Conservation (phyloP, 2,888 invertebrate species). For the Tipula unca region DNA sequence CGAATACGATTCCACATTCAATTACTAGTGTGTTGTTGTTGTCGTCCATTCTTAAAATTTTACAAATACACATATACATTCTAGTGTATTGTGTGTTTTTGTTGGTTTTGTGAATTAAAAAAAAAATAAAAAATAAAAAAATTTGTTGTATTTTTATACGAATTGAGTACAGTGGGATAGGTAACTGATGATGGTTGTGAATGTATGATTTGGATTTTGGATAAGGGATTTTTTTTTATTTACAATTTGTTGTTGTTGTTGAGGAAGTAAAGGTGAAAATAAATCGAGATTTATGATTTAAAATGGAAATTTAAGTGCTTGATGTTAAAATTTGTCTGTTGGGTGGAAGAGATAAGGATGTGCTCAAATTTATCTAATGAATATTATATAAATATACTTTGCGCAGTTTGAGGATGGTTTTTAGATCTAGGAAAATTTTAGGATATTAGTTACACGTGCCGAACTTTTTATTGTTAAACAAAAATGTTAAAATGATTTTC, state of each 20-base stretch:
- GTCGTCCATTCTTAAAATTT: conserved; percentile 8
- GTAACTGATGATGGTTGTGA: not conserved
- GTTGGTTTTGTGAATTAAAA: conserved; percentile 9
- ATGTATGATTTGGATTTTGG: not conserved
- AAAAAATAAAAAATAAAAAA: not conserved
- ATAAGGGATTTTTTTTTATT: not conserved
- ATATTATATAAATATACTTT: too few relatives aligned
- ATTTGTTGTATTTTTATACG: not conserved
- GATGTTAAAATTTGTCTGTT: not conserved
- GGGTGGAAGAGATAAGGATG: too few relatives aligned
- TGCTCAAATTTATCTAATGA: too few relatives aligned
- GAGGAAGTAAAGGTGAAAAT: not conserved
- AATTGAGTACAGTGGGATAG: not conserved
- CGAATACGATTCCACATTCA: not conserved
- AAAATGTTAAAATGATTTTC: too few relatives aligned
- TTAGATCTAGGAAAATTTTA: too few relatives aligned
- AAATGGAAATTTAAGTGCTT: not conserved
- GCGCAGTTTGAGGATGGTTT: too few relatives aligned
- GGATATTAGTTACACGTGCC: too few relatives aligned
- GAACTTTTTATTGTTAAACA: too few relatives aligned
- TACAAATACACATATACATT: not conserved
- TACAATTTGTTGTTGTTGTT: not conserved
- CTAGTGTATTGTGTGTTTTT: not conserved
- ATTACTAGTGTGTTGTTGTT: not conserved
- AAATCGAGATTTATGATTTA: not conserved